These are phyloP conservation scores for Cephus rjabovi DNA, from an alignment of 2,888 invertebrate species.

Conservation along the genomic window DNA sequence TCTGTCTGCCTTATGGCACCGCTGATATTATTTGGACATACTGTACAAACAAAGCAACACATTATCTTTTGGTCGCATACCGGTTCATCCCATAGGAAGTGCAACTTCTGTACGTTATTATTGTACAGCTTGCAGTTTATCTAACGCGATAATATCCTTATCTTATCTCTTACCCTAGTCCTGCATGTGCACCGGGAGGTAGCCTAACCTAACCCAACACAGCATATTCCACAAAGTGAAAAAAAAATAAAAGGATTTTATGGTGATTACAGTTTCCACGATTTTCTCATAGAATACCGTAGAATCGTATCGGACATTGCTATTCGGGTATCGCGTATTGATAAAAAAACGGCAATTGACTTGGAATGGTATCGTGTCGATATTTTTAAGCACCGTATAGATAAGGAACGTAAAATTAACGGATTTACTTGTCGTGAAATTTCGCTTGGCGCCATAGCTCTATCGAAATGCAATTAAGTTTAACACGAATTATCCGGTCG, in stretches of 20 bases:
- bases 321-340: neutral
- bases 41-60: neutral
- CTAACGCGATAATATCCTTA: neutral
- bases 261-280: neutral
- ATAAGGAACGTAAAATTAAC: neutral
- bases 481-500: no score
- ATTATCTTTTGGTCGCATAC: neutral
- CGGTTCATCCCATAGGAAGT: neutral
- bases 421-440: neutral
- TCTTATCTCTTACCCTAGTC: neutral
- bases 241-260: neutral
- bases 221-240: neutral
- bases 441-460: neutral
- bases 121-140: neutral
- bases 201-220: neutral
- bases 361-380: neutral
- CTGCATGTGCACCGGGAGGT: neutral
- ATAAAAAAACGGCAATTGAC: neutral
- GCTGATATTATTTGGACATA: neutral
- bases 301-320: neutral
- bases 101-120: neutral
- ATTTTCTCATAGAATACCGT: neutral
- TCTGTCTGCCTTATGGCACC: neutral
- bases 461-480: neutral
- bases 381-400: neutral